Percentiles rank a stretch among this genome's conserved stretches.
phyloP scores from a whole-genome alignment of 2,888 invertebrate species.

The Chydorus sphaericus region DNA sequence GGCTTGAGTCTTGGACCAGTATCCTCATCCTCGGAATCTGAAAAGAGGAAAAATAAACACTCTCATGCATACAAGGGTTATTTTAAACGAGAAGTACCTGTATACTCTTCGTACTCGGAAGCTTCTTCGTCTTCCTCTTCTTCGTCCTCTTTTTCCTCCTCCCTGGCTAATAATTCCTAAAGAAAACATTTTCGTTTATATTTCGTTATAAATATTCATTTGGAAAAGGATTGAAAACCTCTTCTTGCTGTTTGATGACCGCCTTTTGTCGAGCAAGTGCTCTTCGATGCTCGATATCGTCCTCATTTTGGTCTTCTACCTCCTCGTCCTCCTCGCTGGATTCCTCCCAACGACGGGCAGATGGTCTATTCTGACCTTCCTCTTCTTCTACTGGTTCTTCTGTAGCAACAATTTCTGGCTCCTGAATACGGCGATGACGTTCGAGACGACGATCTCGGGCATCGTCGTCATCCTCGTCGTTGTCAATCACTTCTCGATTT shows the following conservation, averaged over 20 bases:
- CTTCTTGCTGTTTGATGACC: conserved; percentile 35
- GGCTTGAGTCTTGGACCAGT: conserved; percentile 84
- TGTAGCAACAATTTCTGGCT: conserved; percentile 44
- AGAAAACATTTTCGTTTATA: neutral
- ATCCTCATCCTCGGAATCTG: conserved; percentile 74
- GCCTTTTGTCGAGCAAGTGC: neutral
- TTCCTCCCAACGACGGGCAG: conserved; percentile 22
- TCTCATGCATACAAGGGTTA: conserved; percentile 17
- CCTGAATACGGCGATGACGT: conserved; percentile 45
- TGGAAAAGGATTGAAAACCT: no score
- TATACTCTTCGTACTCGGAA: conserved; percentile 71
- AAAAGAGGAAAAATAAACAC: conserved; percentile 11
- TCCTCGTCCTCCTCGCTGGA: conserved; percentile 38
- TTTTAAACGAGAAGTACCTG: conserved; percentile 28
- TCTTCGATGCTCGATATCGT: conserved; percentile 27
- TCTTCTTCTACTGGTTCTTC: conserved; percentile 33
- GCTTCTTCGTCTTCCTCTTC: conserved; percentile 34
- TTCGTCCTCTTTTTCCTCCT: conserved; percentile 46
- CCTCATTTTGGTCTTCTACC: conserved; percentile 34
- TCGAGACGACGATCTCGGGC: conserved; percentile 38
- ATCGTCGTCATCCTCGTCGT: conserved; percentile 30
- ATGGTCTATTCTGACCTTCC: conserved; percentile 24
- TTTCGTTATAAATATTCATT: neutral
- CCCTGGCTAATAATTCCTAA: conserved; percentile 45
- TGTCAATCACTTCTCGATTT: conserved; percentile 1